Evolutionary conservation across 2,888 invertebrate species (phyloP), one percentile per base, ranked within the genome.

Genomic region (Hirtodrosophila alboralis): DNA sequence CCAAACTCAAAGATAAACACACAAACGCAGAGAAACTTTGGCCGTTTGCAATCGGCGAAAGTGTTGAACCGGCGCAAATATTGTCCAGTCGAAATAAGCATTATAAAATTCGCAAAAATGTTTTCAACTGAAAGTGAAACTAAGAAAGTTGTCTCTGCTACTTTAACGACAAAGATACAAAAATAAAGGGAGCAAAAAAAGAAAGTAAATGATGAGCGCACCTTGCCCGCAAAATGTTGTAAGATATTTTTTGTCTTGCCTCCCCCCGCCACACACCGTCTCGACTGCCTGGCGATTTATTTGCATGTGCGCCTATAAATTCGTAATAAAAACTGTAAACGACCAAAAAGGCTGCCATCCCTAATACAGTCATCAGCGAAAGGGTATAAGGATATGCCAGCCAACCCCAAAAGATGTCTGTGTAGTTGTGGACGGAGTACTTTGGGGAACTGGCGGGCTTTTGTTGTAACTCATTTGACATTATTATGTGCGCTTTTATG

Each of bases 241-340:
- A 18, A 18, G 18, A 5, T n/a, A n/a, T n/a, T 31, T n/a, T 40
- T 45, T 14, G 7, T 21, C 26, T 10, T 1, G 1, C 9, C 14
- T 7, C 9, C 9, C 18, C 31, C 18, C 12, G 13, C 7, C 23
- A 23, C 2, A 6, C 23, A 2, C 26, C 23, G 6, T 18, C 18
- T 18, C n/a, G 1, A 38, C 14, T 26, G 48, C 52, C 45, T 65
- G 61, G 72, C 88, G 86, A 88, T 87, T 87, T 87, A 87, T 87
- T 78, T 76, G 73, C 78, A 75, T 83, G 75, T 70, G 78, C 78
- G 87, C 80, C 87, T 87, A 88, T 87, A 87, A 87, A 87, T 87
- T 83, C 75, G 87, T 79, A 86, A 86, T 86, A 88, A 88, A 88
- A 88, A 84, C 71, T 72, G 84, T 66, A 80, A 87, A 83, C 86